Percentiles rank a stretch among this genome's conserved stretches.
These are phyloP conservation scores for Caenorhabditis remanei DNA, from an alignment of 1,140 invertebrate species.

Conservation along the genomic window DNA sequence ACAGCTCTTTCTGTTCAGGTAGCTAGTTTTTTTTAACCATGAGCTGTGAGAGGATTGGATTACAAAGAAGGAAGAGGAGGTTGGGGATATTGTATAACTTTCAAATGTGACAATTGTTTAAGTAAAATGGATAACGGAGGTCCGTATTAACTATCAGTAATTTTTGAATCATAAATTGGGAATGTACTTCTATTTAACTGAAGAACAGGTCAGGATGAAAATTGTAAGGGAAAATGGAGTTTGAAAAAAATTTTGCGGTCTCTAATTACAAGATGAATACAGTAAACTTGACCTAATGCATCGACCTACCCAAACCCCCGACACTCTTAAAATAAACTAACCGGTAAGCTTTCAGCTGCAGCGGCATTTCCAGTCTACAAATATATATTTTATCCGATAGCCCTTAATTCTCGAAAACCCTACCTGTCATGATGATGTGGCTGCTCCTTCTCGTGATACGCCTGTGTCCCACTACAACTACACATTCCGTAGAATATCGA, in stretches of 20 bases:
- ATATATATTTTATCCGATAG: constrained; percentile 15
- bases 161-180: no score
- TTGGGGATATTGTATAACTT: background rate
- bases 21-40: no score
- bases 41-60: no score
- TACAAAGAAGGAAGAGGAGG: no score
- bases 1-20: no score
- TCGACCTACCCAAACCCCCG: background rate
- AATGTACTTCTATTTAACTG: no score
- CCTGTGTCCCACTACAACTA: constrained; percentile 63
- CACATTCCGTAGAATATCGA: constrained; percentile 71
- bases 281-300: background rate
- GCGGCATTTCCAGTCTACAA: constrained; percentile 68
- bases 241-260: no score
- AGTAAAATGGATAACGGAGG: background rate
- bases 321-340: constrained; percentile 51
- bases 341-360: constrained; percentile 69
- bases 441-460: constrained; percentile 30
- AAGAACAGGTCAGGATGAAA: no score
- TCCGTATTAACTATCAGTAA: no score
- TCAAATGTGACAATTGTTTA: no score
- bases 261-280: no score
- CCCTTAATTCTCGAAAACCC: background rate
- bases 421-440: constrained; percentile 41
- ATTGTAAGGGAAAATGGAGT: no score